Evolutionary conservation across 2,888 invertebrate genomes (phyloP), one percentile per base, ranked within the genome.

Genomic region (Idaea dimidiata): DNA sequence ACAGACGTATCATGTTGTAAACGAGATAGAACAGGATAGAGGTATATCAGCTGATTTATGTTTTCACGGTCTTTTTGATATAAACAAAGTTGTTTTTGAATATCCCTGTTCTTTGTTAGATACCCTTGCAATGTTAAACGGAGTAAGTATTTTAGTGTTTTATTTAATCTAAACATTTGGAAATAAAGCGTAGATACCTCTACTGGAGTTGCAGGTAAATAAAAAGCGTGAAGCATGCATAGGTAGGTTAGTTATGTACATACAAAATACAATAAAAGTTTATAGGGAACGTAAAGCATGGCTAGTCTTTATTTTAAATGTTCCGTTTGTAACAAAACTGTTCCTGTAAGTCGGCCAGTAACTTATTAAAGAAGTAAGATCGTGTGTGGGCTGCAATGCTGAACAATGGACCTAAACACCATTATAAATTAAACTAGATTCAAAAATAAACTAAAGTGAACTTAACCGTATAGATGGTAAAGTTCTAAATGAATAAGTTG

Each of bases 21-120:
- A 60, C 60, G 59, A 43, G 73, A 79, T 31, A 62, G 69, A 67
- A 79, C 79, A 6, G 17, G 58, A 59, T 16, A 56, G 53, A 61
- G 66, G 69, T 68, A 62, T 67, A 67, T 70, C 79, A 74, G 74
- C 74, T 76, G 75, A 75, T 75, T 60, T 17, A n/a, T 6, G 54
- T 59, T 72, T 71, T 61, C 0, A 62, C 59, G 59, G 57, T 57
- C 63, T 54, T 62, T 64, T 68, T 63, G 63, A 54, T 66, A 66
- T 43, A 14, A 43, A 43, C 14, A 33, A 33, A 33, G 43, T 33
- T 33, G 43, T 8, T 43, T 43, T 43, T 8, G 43, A 43, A 43
- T 43, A 6, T 6, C 8, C 33, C 7, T 1, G 33, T 33, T 7
- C 7, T 33, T 33, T 33, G 33, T 33, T 33, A 6, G 33, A 33